Conservation (phyloP, 1,140 invertebrate genomes). For the Diachasmimorpha longicaudata region DNA sequence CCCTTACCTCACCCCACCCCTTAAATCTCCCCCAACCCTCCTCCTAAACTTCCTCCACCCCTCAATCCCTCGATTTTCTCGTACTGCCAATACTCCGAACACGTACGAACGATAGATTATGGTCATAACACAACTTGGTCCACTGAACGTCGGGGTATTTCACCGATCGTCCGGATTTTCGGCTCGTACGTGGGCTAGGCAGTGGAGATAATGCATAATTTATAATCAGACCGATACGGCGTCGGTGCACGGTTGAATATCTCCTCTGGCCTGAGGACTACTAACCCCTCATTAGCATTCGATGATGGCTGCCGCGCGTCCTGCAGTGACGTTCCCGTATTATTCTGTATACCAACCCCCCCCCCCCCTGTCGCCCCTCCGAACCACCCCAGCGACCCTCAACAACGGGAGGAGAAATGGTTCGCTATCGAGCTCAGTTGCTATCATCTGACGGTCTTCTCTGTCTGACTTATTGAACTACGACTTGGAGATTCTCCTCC, state of each 20-base stretch:
- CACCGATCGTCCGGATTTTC: conserved; percentile 37
- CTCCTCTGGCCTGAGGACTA: conserved; percentile 48
- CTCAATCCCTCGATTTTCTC: neutral
- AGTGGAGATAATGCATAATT: conserved; percentile 63
- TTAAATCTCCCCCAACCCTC: no score
- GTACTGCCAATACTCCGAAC: conserved; percentile 6
- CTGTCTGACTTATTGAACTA: conserved; percentile 8
- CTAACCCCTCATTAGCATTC: conserved; percentile 64
- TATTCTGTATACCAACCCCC: conserved; percentile 48
- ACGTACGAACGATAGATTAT: conserved; percentile 29
- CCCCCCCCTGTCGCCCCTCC: no score
- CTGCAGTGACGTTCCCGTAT: conserved; percentile 54
- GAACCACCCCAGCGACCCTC: neutral
- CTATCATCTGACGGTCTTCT: neutral
- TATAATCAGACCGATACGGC: conserved; percentile 61
- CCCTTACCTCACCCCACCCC: no score
- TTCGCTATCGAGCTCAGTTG: no score
- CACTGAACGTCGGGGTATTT: neutral
- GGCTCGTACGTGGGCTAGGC: conserved; percentile 41
- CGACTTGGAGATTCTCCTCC: neutral
- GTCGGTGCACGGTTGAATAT: conserved; percentile 18
- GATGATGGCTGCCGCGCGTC: conserved; percentile 61
- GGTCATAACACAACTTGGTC: neutral
- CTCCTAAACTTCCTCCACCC: no score
- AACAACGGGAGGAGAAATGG: no score